Conservation (phyloP, 2,888 invertebrate species). For the Cheilosia urbana region DNA sequence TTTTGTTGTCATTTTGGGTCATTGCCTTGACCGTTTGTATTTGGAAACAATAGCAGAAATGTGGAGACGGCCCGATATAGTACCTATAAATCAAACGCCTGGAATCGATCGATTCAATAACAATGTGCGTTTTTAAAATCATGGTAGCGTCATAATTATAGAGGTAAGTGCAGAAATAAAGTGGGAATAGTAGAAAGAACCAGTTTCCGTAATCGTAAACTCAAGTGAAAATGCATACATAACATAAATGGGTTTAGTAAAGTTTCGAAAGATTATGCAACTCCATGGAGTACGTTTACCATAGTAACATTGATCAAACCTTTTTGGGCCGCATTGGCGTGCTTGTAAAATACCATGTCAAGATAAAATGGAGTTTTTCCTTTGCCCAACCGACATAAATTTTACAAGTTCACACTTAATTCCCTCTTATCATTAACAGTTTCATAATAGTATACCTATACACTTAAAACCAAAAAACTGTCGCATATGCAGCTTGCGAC, state of each 20-base stretch:
- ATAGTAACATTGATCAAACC: constrained; percentile 39
- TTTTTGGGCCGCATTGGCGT: not conserved
- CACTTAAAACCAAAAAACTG: too few relatives aligned
- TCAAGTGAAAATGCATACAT: too few relatives aligned
- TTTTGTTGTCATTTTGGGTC: too few relatives aligned
- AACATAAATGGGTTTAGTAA: not conserved
- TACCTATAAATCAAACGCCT: too few relatives aligned
- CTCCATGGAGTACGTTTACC: constrained; percentile 2
- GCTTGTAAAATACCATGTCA: constrained; percentile 15
- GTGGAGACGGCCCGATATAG: too few relatives aligned
- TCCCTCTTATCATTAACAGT: not conserved
- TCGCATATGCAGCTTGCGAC: not conserved
- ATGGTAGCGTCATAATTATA: too few relatives aligned
- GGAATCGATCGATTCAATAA: too few relatives aligned
- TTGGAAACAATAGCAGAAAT: too few relatives aligned
- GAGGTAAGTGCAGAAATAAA: not conserved
- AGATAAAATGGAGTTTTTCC: not conserved
- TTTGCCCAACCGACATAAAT: not conserved
- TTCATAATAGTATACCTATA: too few relatives aligned
- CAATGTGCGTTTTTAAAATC: too few relatives aligned
- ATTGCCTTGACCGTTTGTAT: too few relatives aligned
- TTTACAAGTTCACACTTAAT: not conserved
- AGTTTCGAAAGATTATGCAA: not conserved
- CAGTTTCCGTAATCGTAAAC: too few relatives aligned
- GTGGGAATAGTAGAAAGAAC: not conserved